phyloP scores from a whole-genome alignment of 2,888 invertebrate genomes.

The Nowickia ferox region DNA sequence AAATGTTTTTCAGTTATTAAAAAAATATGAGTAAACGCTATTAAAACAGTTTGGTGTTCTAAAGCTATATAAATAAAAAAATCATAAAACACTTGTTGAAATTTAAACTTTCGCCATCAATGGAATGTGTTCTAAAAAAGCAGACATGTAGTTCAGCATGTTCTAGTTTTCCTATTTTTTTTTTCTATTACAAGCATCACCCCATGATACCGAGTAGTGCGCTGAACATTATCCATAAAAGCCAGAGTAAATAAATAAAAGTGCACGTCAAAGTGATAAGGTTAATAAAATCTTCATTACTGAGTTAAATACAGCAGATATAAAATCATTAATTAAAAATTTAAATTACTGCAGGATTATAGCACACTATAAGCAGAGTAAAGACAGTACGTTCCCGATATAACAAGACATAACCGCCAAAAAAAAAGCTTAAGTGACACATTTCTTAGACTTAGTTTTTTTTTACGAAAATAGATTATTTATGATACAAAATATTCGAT shows the following conservation, averaged over 20 bases:
- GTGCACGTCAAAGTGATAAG: neutral
- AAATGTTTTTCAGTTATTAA: slow-evolving; percentile 37
- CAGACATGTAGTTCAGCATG: slow-evolving; percentile 18
- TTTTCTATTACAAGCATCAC: slow-evolving; percentile 1
- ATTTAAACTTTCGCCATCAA: slow-evolving; percentile 42
- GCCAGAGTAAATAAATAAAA: neutral
- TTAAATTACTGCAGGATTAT: too few species aligned
- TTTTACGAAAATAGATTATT: too few species aligned
- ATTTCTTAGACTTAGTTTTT: too few species aligned
- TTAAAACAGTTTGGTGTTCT: slow-evolving; percentile 35
- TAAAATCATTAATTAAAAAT: too few species aligned
- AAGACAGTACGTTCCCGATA: too few species aligned
- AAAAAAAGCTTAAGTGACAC: too few species aligned
- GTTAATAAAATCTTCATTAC: too few species aligned
- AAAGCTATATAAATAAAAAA: slow-evolving; percentile 13
- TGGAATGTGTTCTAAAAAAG: slow-evolving; percentile 14
- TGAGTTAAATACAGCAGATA: too few species aligned
- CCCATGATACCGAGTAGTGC: neutral
- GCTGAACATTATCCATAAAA: slow-evolving; percentile 25
- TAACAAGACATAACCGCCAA: too few species aligned
- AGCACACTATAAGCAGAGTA: too few species aligned
- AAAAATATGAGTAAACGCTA: slow-evolving; percentile 27
- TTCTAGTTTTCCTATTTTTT: slow-evolving; percentile 29
- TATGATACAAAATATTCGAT: too few species aligned
- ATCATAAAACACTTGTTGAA: slow-evolving; percentile 60